Evolutionary conservation across 2,888 invertebrate genomes (phyloP), one percentile per base, ranked within the genome.

Genomic region (Clitarchus hookeri): DNA sequence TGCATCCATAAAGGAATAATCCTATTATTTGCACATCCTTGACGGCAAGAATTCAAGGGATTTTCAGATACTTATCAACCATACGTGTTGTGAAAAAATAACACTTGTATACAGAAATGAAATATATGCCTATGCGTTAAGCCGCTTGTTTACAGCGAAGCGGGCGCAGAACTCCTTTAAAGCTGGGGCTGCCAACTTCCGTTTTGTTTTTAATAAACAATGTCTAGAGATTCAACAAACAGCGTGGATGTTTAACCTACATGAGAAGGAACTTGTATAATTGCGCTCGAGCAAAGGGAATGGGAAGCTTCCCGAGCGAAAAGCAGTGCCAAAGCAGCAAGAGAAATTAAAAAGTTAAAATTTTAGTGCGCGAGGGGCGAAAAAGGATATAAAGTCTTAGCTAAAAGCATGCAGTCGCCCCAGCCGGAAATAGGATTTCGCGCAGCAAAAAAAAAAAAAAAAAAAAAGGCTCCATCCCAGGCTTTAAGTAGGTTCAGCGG

Each of bases 261-360:
- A 65, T 11, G n/a, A 65, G 65, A 3, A 65, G 65, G n/a, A 65
- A 65, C 65, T 65, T 23, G 65, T n/a, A 48, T 6, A 48, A 48
- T 11, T 11, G 48, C 16, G 48, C 12, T 11, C 48, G 6, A 48
- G 65, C 23, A 65, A 65, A 8, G 65, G 23, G 6, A 65, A 23
- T 3, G 36, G 36, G 36, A 36, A 36, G 36, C 36, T 36, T 36
- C 2, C 36, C 65, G 65, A 65, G 65, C 23, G n/a, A 65, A n/a
- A 19, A 65, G 65, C 48, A 23, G n/a, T n/a, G 16, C 0, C 65
- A 65, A 65, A 65, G 65, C 16, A 65, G 65, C 19, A n/a, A 8
- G 65, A 65, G 65, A 65, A 65, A 65, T 65, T 65, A 65, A 65
- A 65, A 65, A 65, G 65, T 65, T 65, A 65, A 65, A 65, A 65